phyloP scores from a whole-genome alignment of 2,113 vertebrate species.

The Strix uralensis region DNA sequence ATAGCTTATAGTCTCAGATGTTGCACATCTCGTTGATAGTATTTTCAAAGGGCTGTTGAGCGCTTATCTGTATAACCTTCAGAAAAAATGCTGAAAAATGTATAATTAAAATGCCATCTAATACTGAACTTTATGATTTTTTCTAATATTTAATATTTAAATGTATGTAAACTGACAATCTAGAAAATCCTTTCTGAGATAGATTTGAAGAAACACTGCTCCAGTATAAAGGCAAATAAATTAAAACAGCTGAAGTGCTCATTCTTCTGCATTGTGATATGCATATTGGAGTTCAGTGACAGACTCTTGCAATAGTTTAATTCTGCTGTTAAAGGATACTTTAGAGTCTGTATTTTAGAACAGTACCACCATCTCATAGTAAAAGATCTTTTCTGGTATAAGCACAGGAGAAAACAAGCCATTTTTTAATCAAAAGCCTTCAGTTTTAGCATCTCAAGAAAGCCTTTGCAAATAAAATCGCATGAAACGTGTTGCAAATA shows the following conservation, averaged over 20 bases:
- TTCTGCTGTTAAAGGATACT: background rate
- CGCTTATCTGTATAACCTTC: background rate
- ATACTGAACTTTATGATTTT: background rate
- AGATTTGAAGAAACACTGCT: background rate
- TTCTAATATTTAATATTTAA: background rate
- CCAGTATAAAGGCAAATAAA: background rate
- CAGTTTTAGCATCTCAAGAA: background rate
- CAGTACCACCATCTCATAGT: background rate
- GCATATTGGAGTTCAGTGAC: background rate
- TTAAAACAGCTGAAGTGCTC: background rate
- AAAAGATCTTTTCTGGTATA: background rate
- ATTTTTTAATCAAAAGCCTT: background rate
- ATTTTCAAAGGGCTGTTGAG: background rate
- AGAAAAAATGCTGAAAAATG: background rate
- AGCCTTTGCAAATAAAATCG: background rate
- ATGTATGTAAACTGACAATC: background rate
- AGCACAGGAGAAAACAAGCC: background rate
- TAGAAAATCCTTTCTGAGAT: background rate
- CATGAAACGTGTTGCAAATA: background rate
- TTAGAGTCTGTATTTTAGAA: background rate
- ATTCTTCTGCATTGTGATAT: background rate
- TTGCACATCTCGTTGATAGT: background rate
- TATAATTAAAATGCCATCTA: background rate
- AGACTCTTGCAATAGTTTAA: background rate
- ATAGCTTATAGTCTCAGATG: background rate